Evolutionary conservation across 2,797 vertebrate genomes (phyloP).

Genomic region (Tokudaia muenninki): DNA sequence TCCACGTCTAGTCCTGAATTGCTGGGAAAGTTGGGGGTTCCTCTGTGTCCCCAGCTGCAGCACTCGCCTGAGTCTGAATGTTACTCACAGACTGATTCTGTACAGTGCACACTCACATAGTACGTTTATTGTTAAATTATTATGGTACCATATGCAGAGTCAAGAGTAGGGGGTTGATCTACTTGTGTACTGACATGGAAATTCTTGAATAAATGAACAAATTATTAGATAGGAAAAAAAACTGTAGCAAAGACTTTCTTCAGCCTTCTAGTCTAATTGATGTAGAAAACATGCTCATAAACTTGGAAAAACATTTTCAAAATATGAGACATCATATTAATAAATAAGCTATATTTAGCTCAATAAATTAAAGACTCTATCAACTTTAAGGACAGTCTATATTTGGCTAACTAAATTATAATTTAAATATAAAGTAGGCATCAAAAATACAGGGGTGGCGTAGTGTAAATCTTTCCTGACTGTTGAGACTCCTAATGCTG

Average conservation of each 20-base stretch:
- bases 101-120: constrained; percentile 82
- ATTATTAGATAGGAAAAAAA: constrained; percentile 80
- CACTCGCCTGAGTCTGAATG: constrained; percentile 4
- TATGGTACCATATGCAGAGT: constrained; percentile 81
- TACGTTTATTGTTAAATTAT: constrained; percentile 86
- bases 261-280: constrained; percentile 83
- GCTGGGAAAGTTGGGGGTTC: not conserved
- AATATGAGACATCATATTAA: constrained; percentile 84
- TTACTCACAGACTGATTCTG: constrained; percentile 80
- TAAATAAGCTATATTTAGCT: constrained; percentile 86
- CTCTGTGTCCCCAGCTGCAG: not conserved
- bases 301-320: constrained; percentile 87
- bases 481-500: constrained; percentile 92
- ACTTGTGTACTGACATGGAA: constrained; percentile 84
- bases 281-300: constrained; percentile 89
- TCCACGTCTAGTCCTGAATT: constrained; percentile 30
- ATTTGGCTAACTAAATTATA: constrained; percentile 85
- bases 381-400: constrained; percentile 83
- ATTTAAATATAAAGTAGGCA: constrained; percentile 84
- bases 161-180: constrained; percentile 72
- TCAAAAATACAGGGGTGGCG: constrained; percentile 85
- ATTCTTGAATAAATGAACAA: constrained; percentile 81
- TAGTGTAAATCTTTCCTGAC: constrained; percentile 79
- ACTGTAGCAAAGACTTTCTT: constrained; percentile 74
- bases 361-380: constrained; percentile 84